Percentiles rank a stretch among this genome's conserved stretches.
phyloP scores from a whole-genome alignment of 2,888 invertebrate species.

The Oscheius myriophilus region DNA sequence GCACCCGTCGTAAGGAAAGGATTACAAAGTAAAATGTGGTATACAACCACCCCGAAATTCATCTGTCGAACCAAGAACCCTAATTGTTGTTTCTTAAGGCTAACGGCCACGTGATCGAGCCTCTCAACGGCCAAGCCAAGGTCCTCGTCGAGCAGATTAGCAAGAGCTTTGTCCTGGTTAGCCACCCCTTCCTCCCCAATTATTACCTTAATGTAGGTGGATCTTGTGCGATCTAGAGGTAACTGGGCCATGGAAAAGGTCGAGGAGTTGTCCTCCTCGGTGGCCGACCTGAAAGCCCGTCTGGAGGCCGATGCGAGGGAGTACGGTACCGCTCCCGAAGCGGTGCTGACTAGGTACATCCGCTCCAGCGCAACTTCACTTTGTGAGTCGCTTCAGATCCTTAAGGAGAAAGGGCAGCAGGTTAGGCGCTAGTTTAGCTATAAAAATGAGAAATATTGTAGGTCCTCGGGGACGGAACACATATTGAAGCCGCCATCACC shows the following conservation, averaged over 20 bases:
- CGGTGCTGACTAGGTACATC: constrained; percentile 49
- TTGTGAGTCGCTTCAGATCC: constrained; percentile 30
- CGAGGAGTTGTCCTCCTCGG: constrained; percentile 40
- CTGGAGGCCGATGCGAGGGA: constrained; percentile 44
- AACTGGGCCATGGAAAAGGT: constrained; percentile 47
- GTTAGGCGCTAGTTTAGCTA: neutral
- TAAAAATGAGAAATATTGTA: constrained; percentile 2
- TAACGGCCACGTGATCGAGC: constrained; percentile 48
- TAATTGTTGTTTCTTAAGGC: constrained; percentile 31
- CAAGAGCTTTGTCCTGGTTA: constrained; percentile 42
- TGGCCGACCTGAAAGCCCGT: constrained; percentile 39
- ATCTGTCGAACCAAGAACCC: no score
- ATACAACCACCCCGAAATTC: no score
- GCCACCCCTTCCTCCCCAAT: constrained; percentile 1
- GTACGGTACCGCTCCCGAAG: constrained; percentile 45
- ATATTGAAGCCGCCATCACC: constrained; percentile 40
- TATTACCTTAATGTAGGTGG: constrained; percentile 11
- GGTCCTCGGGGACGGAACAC: constrained; percentile 45
- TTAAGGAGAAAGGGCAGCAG: constrained; percentile 37
- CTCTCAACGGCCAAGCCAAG: constrained; percentile 40
- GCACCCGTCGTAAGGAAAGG: no score
- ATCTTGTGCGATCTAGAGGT: constrained; percentile 42
- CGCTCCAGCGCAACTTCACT: constrained; percentile 35
- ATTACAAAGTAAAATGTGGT: no score
- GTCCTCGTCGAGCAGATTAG: constrained; percentile 44